phyloP scores from a whole-genome alignment of 2,888 invertebrate genomes.

The Pammene aurita region DNA sequence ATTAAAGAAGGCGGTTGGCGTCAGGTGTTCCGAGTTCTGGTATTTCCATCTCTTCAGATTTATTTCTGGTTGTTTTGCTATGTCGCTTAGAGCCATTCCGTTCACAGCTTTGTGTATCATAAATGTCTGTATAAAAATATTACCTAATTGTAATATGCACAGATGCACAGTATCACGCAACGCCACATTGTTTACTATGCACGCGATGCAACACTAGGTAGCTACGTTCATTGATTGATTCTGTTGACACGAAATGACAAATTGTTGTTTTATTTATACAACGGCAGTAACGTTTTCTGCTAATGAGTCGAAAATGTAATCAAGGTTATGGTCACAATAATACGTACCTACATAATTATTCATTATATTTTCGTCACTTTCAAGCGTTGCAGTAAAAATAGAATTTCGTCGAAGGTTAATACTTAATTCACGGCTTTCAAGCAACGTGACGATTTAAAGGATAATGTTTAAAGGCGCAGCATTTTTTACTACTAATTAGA shows the following conservation, averaged over 20 bases:
- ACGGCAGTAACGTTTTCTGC: conserved; percentile 3
- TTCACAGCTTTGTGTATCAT: conserved; percentile 39
- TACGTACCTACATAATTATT: not conserved
- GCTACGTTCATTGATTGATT: conserved; percentile 36
- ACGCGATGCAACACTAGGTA: conserved; percentile 29
- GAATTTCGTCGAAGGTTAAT: not conserved
- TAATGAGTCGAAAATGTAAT: conserved; percentile 14
- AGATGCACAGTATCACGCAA: conserved; percentile 38
- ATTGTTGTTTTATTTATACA: conserved; percentile 17
- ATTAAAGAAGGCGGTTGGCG: no score
- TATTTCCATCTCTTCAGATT: not conserved
- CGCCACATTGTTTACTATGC: conserved; percentile 43
- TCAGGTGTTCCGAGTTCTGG: not conserved
- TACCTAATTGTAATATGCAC: conserved; percentile 42
- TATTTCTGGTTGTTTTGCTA: not conserved
- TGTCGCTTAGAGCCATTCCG: conserved; percentile 7
- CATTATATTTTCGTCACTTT: not conserved
- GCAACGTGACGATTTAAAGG: not conserved
- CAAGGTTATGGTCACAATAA: conserved; percentile 24
- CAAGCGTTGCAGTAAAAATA: not conserved
- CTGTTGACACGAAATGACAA: conserved; percentile 20
- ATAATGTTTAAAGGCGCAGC: conserved; percentile 1
- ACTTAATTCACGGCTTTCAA: not conserved
- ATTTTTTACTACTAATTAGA: conserved; percentile 21
- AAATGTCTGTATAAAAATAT: conserved; percentile 56